These are phyloP conservation scores for Herpetotheres cachinnans DNA, from an alignment of 2,113 vertebrate genomes.

Conservation along the genomic window DNA sequence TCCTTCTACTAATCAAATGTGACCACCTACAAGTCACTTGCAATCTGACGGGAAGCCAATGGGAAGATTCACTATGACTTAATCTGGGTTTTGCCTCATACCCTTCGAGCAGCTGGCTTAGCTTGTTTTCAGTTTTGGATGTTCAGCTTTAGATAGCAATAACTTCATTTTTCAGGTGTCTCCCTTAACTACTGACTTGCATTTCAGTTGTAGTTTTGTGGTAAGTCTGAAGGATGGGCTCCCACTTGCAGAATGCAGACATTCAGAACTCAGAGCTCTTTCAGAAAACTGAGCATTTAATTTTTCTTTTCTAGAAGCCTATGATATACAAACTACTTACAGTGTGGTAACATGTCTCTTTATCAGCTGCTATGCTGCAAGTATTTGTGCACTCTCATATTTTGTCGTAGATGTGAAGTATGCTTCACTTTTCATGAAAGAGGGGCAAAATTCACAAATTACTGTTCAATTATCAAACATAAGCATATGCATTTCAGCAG, in stretches of 20 bases:
- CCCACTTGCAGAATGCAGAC: neutral
- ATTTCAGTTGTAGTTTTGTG: neutral
- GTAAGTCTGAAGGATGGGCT: neutral
- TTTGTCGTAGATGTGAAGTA: neutral
- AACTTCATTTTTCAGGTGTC: neutral
- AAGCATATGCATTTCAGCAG: neutral
- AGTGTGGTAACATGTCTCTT: accelerated
- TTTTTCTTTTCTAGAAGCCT: neutral
- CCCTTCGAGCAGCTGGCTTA: neutral
- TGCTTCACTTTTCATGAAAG: neutral
- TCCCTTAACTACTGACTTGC: neutral
- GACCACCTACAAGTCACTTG: neutral
- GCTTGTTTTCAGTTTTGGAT: neutral
- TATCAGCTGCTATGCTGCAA: neutral
- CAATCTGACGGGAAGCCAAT: neutral
- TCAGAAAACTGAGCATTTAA: neutral
- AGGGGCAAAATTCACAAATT: neutral
- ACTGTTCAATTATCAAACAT: neutral
- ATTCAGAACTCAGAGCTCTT: neutral
- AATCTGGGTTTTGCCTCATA: neutral
- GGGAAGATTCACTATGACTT: neutral
- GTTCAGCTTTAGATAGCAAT: neutral
- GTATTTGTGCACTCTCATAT: accelerated
- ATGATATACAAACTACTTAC: accelerated
- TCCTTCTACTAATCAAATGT: neutral